phyloP scores from a whole-genome alignment of 2,797 vertebrate species.

The Setipinna tenuifilis region DNA sequence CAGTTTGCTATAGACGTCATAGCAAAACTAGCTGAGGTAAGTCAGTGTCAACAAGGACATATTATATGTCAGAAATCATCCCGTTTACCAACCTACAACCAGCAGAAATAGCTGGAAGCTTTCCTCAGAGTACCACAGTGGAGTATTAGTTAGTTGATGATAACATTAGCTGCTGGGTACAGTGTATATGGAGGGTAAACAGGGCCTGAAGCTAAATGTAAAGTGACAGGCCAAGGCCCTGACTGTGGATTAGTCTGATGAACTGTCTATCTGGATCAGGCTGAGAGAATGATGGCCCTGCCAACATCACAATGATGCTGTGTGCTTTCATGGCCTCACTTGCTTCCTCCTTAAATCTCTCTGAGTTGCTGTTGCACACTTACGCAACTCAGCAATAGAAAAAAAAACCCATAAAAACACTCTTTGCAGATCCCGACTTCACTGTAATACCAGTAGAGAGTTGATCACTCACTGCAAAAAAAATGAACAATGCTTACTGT shows the following conservation, averaged over 20 bases:
- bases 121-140: background rate
- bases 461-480: no score
- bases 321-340: background rate
- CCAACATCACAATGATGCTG: conserved; percentile 22
- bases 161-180: background rate
- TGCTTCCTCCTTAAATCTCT: conserved; percentile 34
- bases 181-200: conserved; percentile 30
- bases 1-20: background rate
- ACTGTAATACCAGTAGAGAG: no score
- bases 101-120: background rate
- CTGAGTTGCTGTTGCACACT: conserved; percentile 52
- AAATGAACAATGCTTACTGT: no score
- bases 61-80: background rate
- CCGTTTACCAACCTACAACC: background rate
- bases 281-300: conserved; percentile 27
- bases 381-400: conserved; percentile 30
- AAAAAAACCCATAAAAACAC: no score
- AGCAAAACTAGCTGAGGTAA: no score
- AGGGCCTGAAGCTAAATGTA: conserved; percentile 63
- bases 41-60: background rate
- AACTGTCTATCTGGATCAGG: conserved; percentile 66
- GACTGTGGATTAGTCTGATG: conserved; percentile 66
- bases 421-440: no score
- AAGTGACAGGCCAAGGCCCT: conserved; percentile 67
- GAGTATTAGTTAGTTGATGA: conserved; percentile 22